Evolutionary conservation across 37 sponge, comb jelly and placozoan genomes (phyloP).

Genomic region (Spongilla lacustris): DNA sequence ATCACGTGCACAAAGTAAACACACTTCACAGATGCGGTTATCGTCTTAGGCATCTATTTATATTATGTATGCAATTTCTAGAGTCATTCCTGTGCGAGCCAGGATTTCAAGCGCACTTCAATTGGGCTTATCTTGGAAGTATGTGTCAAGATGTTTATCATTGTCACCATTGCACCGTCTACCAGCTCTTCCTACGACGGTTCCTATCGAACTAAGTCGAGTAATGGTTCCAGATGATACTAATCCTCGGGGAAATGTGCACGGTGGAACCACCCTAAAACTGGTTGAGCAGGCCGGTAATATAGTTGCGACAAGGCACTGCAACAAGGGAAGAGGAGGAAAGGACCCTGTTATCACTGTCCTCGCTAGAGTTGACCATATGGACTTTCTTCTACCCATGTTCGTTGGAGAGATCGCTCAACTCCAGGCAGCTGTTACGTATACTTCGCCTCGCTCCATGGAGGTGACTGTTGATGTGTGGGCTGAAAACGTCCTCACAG

Average conservation of each 20-base stretch:
- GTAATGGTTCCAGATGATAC: constrained; percentile 90
- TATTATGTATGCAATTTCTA: too few relatives aligned
- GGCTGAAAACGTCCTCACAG: constrained; percentile 75
- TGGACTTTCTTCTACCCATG: constrained; percentile 87
- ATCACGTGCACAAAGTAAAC: too few relatives aligned
- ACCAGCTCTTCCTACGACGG: constrained; percentile 34
- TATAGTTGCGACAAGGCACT: constrained; percentile 72
- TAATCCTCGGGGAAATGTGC: constrained; percentile 85
- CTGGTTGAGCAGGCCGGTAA: constrained; percentile 87
- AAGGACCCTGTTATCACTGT: constrained; percentile 43
- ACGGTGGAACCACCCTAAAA: constrained; percentile 88
- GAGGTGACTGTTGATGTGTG: constrained; percentile 85
- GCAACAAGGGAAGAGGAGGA: constrained; percentile 30
- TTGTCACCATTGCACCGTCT: neutral
- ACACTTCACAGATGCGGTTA: too few relatives aligned
- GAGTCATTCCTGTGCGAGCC: too few relatives aligned
- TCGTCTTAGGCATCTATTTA: too few relatives aligned
- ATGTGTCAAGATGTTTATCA: neutral
- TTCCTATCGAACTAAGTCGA: constrained; percentile 65
- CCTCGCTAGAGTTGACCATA: constrained; percentile 82
- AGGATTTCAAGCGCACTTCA: too few relatives aligned
- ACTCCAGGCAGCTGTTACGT: constrained; percentile 78
- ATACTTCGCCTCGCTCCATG: constrained; percentile 75
- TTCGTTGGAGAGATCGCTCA: constrained; percentile 80
- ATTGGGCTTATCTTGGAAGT: too few relatives aligned